Evolutionary conservation across 2,888 invertebrate species (phyloP), one percentile per base, ranked within the genome.

Genomic region (Chrysomela aeneicollis): DNA sequence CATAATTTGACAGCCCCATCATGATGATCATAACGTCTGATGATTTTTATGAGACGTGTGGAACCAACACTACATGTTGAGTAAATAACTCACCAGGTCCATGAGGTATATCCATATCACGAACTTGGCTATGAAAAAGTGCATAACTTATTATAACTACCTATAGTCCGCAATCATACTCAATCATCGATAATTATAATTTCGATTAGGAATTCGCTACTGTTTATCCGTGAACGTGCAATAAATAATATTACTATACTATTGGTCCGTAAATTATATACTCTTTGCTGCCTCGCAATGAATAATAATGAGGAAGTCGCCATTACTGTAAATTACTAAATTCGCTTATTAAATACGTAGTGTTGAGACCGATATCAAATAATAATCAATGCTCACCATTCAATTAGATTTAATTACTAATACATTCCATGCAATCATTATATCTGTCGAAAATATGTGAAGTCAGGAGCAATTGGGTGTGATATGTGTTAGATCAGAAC

Each of bases 161-260:
- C 67, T 67, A 67, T 64, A 65, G 62, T 55, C 59, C 21, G 68
- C 67, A 71, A 69, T 71, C 69, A 68, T 59, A 68, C 65, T 69
- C 68, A 68, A 71, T 69, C 71, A 67, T 64, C 63, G 59, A 67
- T 71, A 71, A 71, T 67, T 64, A 71, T 66, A 63, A 64, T 60
- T 63, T 67, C 66, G 61, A 66, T 69, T 66, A 64, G 63, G 64
- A 67, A 60, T 63, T 59, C 59, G 69, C 71, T 71, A 71, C 71
- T 69, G 71, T 69, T 66, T 66, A 63, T 67, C 59, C 66, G 68
- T 66, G 67, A 68, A 63, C 62, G 59, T 65, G 61, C 62, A 66
- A 64, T 69, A 63, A 68, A 64, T 63, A 66, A 26, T 57, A 26
- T 30, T 55, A 68, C 61, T 63, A 26, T 26, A 54, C 62, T 49